Conservation (phyloP, 2,113 vertebrate species). For the Eulacestoma nigropectus region DNA sequence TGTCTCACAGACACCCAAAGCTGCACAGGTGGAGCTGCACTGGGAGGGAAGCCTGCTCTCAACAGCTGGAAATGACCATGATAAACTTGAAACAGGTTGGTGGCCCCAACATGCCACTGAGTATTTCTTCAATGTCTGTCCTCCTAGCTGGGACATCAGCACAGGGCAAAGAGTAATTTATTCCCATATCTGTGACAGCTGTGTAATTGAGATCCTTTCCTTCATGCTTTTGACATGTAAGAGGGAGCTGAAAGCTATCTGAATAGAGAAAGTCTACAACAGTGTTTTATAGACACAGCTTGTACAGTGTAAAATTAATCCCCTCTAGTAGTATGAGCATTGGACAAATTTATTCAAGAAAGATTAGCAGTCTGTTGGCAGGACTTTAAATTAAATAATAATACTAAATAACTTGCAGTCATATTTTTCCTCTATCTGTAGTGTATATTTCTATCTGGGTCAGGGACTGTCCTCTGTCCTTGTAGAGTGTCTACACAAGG, state of each 20-base stretch:
- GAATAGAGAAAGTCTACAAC: neutral
- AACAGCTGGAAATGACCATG: neutral
- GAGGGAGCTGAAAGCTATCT: neutral
- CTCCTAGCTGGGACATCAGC: neutral
- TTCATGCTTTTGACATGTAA: neutral
- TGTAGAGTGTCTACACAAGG: neutral
- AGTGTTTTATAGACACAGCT: neutral
- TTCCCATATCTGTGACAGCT: neutral
- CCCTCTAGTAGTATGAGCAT: neutral
- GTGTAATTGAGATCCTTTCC: neutral
- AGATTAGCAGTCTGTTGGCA: neutral
- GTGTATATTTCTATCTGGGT: neutral
- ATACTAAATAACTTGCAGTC: neutral
- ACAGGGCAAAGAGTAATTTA: neutral
- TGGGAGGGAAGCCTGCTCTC: neutral
- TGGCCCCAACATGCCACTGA: neutral
- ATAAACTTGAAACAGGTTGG: neutral
- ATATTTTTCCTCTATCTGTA: neutral
- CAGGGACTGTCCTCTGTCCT: neutral
- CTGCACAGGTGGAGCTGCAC: neutral
- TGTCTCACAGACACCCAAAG: neutral
- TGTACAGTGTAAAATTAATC: neutral
- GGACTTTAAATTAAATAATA: constrained; percentile 20
- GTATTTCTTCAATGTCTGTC: neutral
- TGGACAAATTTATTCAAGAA: neutral